Evolutionary conservation across 2,113 vertebrate genomes (phyloP).

Genomic region (Lycocorax pyrrhopterus): DNA sequence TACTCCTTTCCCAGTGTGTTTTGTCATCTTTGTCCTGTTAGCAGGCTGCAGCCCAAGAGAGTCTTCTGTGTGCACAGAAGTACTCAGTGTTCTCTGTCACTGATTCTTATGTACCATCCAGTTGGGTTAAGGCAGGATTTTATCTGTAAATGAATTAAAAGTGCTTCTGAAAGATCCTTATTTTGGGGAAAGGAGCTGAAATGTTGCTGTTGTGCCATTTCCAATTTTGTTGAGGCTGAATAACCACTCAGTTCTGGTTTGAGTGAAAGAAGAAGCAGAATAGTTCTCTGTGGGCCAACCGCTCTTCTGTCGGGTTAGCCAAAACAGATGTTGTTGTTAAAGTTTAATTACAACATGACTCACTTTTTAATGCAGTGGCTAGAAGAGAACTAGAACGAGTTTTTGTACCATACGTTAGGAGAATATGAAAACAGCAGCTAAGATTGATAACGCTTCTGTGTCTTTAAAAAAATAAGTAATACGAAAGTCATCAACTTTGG

Average conservation of each 20-base stretch:
- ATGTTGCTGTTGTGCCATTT: not conserved
- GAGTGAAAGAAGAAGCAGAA: not conserved
- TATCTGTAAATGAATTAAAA: constrained; percentile 23
- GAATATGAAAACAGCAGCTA: not conserved
- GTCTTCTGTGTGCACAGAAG: not conserved
- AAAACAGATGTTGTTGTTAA: constrained; percentile 51
- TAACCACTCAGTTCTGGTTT: not conserved
- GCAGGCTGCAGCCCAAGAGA: not conserved
- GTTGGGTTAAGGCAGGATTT: constrained; percentile 12
- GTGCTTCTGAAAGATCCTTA: not conserved
- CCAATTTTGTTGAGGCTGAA: constrained; percentile 1
- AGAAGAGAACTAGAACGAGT: not conserved
- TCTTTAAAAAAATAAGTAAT: not conserved
- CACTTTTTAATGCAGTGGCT: not conserved
- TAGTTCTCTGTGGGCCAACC: not conserved
- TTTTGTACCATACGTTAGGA: not conserved
- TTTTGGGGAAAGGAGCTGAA: not conserved
- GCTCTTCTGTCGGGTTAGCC: not conserved
- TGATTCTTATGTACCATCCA: not conserved
- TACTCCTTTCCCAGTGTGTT: not conserved
- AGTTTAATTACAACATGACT: constrained; percentile 23
- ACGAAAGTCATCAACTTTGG: not conserved
- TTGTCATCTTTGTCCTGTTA: not conserved
- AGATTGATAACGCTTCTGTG: not conserved
- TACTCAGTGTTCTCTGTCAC: not conserved